Percentiles rank a stretch among this genome's conserved stretches.
phyloP scores from a whole-genome alignment of 2,113 vertebrate genomes.

The Brachyhypopomus gauderio region DNA sequence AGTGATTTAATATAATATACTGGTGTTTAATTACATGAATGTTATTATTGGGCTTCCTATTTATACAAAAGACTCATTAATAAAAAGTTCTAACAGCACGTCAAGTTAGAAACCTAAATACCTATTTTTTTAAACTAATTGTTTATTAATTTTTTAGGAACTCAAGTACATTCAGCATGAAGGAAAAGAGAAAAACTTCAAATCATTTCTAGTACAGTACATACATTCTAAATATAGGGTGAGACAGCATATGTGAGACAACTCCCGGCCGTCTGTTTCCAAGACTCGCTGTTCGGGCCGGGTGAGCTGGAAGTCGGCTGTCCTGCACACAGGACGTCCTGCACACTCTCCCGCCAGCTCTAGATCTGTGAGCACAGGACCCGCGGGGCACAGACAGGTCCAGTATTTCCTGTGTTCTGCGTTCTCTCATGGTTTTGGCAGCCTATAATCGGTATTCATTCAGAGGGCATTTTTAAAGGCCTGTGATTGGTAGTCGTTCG shows the following conservation, averaged over 20 bases:
- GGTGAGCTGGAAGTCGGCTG: background rate
- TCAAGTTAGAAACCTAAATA: background rate
- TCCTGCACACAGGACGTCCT: background rate
- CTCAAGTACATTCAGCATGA: too few relatives aligned
- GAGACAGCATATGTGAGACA: background rate
- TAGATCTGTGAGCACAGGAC: background rate
- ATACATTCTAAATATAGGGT: background rate
- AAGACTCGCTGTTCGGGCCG: background rate
- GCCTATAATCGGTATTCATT: background rate
- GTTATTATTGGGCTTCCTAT: background rate
- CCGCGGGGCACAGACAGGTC: constrained; percentile 15
- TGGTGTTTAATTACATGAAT: background rate
- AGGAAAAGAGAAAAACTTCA: background rate
- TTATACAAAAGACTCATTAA: background rate
- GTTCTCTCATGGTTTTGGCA: background rate
- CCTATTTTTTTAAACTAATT: background rate
- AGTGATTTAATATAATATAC: too few relatives aligned
- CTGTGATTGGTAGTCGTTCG: background rate
- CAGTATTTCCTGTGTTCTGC: constrained; percentile 1
- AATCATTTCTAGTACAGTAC: background rate
- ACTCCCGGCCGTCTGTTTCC: background rate
- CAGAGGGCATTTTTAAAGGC: background rate
- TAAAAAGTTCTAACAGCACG: too few relatives aligned
- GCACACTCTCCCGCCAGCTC: background rate
- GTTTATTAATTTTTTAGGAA: background rate